Evolutionary conservation across 2,888 invertebrate species (phyloP).

Genomic region (Fabriciana adippe): DNA sequence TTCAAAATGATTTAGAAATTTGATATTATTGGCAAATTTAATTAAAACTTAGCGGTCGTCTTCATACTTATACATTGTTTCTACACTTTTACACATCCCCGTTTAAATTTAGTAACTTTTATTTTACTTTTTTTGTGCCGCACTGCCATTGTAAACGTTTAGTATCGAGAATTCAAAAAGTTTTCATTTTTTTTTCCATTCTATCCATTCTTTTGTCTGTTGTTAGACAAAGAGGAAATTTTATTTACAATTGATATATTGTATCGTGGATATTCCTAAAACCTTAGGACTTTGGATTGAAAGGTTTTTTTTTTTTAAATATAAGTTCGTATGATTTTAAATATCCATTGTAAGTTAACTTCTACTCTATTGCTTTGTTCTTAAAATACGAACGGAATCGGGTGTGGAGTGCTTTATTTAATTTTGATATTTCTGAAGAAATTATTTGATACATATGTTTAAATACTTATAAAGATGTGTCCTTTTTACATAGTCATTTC

Average conservation of each 20-base stretch:
- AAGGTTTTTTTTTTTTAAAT: neutral
- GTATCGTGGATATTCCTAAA: neutral
- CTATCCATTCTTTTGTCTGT: slow-evolving; percentile 11
- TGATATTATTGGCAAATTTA: too few species aligned
- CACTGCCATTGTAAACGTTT: slow-evolving; percentile 5
- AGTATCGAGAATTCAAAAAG: slow-evolving; percentile 7
- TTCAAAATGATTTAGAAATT: too few species aligned
- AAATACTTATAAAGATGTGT: too few species aligned
- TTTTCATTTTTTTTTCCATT: slow-evolving; percentile 6
- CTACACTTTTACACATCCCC: neutral
- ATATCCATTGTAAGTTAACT: too few species aligned
- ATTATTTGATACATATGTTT: too few species aligned
- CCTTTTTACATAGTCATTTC: too few species aligned
- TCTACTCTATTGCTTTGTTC: too few species aligned
- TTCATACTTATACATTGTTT: neutral
- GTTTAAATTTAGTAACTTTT: neutral
- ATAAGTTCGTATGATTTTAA: neutral
- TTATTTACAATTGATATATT: neutral
- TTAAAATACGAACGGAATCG: too few species aligned
- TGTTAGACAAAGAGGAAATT: slow-evolving; percentile 9
- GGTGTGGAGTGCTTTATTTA: too few species aligned
- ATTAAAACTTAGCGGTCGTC: too few species aligned
- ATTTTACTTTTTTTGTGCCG: neutral
- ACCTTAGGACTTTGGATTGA: neutral
- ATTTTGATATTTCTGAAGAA: too few species aligned